Percentiles rank a stretch among this genome's conserved stretches.
These are phyloP conservation scores for Propithecus perrieri DNA, from an alignment of 2,797 vertebrate genomes.

Conservation along the genomic window DNA sequence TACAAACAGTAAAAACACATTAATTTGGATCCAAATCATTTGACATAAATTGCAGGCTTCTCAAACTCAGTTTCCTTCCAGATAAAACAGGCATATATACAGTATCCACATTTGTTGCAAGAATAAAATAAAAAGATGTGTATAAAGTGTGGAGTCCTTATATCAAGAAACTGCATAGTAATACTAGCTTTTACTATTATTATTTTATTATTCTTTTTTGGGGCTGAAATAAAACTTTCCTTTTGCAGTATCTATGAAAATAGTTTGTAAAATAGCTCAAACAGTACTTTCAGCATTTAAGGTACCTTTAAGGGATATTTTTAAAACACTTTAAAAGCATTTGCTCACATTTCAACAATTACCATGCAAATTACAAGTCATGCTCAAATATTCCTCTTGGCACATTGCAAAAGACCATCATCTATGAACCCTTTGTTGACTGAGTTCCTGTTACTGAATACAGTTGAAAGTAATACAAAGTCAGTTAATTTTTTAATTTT, in stretches of 20 bases:
- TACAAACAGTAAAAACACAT: conserved; percentile 31
- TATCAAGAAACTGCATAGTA: background rate
- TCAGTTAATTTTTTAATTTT: background rate
- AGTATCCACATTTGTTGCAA: background rate
- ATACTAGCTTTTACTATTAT: background rate
- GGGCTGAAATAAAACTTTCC: background rate
- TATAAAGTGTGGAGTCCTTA: background rate
- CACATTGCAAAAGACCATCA: background rate
- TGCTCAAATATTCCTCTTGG: conserved; percentile 18
- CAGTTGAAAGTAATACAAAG: conserved; percentile 17
- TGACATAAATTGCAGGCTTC: conserved; percentile 43
- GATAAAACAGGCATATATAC: background rate
- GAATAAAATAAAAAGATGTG: conserved; percentile 42
- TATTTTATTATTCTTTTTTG: conserved; percentile 30
- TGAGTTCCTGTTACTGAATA: background rate
- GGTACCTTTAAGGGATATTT: conserved; percentile 24
- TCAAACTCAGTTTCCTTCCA: conserved; percentile 22
- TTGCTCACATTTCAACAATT: conserved; percentile 41
- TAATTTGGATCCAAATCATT: conserved; percentile 47
- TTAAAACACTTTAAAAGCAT: conserved; percentile 31
- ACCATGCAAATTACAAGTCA: conserved; percentile 30
- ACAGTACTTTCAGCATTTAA: background rate
- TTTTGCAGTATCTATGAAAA: background rate
- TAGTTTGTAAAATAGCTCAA: background rate
- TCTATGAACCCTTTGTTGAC: background rate